A percentile compares a stretch with the other conserved stretches of the same genome.
phyloP scores from a whole-genome alignment of 1,140 invertebrate species.

The Brachionus calyciflorus region DNA sequence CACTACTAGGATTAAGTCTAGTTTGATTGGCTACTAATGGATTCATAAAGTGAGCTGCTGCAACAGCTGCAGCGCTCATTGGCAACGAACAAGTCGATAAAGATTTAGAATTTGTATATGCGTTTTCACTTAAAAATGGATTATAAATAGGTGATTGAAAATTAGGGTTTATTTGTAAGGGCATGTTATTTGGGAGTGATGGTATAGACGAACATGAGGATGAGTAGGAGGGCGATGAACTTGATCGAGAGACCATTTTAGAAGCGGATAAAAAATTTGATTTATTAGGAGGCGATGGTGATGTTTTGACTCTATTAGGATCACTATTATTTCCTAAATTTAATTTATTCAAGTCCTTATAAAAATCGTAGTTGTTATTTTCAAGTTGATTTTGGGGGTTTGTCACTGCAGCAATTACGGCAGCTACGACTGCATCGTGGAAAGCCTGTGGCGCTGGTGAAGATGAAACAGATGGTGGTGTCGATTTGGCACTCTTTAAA shows the following conservation, averaged over 20 bases:
- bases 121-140: background rate
- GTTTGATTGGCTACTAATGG: background rate
- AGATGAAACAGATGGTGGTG: background rate
- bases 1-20: background rate
- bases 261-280: background rate
- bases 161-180: background rate
- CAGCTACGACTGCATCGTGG: background rate
- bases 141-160: background rate
- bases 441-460: background rate
- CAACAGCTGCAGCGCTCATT: background rate
- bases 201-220: slow-evolving; percentile 8
- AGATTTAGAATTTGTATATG: background rate
- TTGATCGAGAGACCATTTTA: background rate
- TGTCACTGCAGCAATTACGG: background rate
- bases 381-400: background rate
- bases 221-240: background rate
- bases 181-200: background rate
- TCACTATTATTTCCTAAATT: background rate
- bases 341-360: slow-evolving; percentile 28
- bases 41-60: background rate
- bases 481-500: background rate
- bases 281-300: background rate
- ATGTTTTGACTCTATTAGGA: background rate
- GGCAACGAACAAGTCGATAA: slow-evolving; percentile 12
- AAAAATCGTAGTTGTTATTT: slow-evolving; percentile 4